A percentile compares a stretch with the other conserved stretches of the same genome.
phyloP scores from a whole-genome alignment of 1,140 invertebrate species.

The Eueides isabella region DNA sequence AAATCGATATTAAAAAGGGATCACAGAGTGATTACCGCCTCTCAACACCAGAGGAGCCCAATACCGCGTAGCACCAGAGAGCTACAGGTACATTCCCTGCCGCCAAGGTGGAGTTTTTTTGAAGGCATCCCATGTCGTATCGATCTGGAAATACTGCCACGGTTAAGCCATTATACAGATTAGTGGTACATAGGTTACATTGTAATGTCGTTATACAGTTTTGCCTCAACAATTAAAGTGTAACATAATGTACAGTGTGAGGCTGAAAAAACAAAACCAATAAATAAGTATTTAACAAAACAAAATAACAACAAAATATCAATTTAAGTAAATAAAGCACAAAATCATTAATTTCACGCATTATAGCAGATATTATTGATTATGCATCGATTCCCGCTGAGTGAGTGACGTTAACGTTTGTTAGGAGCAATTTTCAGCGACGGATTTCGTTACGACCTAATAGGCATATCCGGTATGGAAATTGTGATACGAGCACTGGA shows the following conservation, averaged over 20 bases:
- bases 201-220: too few species aligned
- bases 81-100: too few species aligned
- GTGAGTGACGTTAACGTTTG: slow-evolving; percentile 13
- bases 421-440: not conserved
- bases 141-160: too few species aligned
- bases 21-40: too few species aligned
- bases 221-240: too few species aligned
- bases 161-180: too few species aligned
- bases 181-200: too few species aligned
- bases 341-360: not conserved
- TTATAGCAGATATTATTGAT: not conserved
- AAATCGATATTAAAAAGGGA: too few species aligned
- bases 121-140: too few species aligned
- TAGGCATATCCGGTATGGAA: slow-evolving; percentile 1
- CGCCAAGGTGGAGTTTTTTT: too few species aligned
- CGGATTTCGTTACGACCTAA: slow-evolving; percentile 8
- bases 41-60: too few species aligned
- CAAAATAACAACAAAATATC: not conserved
- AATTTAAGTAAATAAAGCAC: not conserved
- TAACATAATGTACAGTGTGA: not conserved
- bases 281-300: not conserved
- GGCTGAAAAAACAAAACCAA: not conserved
- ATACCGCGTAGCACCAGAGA: too few species aligned
- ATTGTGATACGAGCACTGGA: not conserved
- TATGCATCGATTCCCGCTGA: not conserved